A percentile compares a stretch with the other conserved stretches of the same genome.
These are phyloP conservation scores for Bombylius major DNA, from an alignment of 2,888 invertebrate genomes.

Conservation along the genomic window DNA sequence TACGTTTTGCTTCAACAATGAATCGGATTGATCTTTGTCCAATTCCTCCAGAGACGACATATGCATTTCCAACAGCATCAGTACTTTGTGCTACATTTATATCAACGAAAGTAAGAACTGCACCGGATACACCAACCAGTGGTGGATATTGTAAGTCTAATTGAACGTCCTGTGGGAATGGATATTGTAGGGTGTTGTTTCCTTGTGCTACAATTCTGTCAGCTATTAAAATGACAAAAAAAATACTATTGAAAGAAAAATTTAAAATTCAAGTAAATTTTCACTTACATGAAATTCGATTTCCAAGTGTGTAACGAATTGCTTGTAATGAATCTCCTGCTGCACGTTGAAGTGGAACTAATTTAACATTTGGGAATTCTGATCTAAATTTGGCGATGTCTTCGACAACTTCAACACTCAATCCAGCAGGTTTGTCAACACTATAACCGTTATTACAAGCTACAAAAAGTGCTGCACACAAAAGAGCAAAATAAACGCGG, in stretches of 20 bases:
- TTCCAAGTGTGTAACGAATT: background rate
- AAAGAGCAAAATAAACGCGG: background rate
- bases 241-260: background rate
- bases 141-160: constrained; percentile 28
- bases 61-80: constrained; percentile 27
- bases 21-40: constrained; percentile 29
- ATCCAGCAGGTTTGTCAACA: background rate
- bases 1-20: constrained; percentile 25
- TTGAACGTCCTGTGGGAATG: constrained; percentile 24
- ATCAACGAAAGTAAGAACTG: constrained; percentile 26
- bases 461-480: background rate
- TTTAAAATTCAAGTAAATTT: too few species aligned
- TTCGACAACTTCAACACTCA: background rate
- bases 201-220: constrained; percentile 26
- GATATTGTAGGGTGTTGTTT: constrained; percentile 23
- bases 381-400: background rate
- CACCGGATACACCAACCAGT: constrained; percentile 18
- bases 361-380: background rate
- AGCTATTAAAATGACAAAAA: constrained; percentile 17
- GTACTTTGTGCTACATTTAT: constrained; percentile 26
- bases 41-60: constrained; percentile 31
- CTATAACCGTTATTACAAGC: background rate
- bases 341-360: background rate
- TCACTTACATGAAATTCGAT: background rate
- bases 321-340: background rate